Evolutionary conservation across 2,888 invertebrate genomes (phyloP).

Genomic region (Protula sp.): DNA sequence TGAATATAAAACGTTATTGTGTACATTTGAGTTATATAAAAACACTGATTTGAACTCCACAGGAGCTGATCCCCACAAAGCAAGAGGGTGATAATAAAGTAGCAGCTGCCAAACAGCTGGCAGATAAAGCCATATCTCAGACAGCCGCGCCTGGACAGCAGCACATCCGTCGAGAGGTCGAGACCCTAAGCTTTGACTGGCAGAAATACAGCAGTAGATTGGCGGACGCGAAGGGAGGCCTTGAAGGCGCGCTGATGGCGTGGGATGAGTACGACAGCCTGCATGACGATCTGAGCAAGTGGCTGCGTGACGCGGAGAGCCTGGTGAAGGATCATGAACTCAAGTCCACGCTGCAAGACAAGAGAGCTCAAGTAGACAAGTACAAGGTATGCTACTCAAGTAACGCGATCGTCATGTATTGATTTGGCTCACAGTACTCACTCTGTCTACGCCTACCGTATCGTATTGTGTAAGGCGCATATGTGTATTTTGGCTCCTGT

Average conservation of each 20-base stretch:
- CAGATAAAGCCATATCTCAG: slow-evolving; percentile 80
- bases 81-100: slow-evolving; percentile 61
- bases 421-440: too few species aligned
- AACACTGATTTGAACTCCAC: too few species aligned
- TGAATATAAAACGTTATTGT: too few species aligned
- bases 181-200: slow-evolving; percentile 74
- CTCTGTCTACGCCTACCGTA: too few species aligned
- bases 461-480: too few species aligned
- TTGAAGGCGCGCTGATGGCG: slow-evolving; percentile 69
- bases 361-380: slow-evolving; percentile 68
- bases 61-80: slow-evolving; percentile 37
- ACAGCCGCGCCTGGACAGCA: slow-evolving; percentile 90
- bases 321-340: slow-evolving; percentile 81
- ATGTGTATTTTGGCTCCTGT: too few species aligned
- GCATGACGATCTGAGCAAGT: slow-evolving; percentile 73
- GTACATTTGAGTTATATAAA: too few species aligned
- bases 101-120: slow-evolving; percentile 76
- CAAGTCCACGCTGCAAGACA: slow-evolving; percentile 74
- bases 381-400: slow-evolving; percentile 65
- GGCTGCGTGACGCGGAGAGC: slow-evolving; percentile 79
- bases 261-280: slow-evolving; percentile 84
- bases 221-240: slow-evolving; percentile 55
- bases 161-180: slow-evolving; percentile 79
- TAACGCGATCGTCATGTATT: not conserved
- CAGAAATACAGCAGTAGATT: slow-evolving; percentile 55